Conservation (phyloP, 2,888 invertebrate species). For the Diarsia brunnea region DNA sequence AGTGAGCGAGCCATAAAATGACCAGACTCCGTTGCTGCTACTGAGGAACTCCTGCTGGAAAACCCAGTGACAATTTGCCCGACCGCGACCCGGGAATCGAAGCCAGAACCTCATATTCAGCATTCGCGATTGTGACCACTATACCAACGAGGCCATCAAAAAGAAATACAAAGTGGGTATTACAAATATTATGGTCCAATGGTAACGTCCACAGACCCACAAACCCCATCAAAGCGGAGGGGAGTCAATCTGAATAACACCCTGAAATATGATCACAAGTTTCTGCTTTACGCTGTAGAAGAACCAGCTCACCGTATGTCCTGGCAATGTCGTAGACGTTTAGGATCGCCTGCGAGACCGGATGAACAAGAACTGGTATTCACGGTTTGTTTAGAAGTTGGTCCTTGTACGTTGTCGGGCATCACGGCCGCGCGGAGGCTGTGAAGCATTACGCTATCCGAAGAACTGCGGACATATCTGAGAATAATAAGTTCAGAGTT, state of each 20-base stretch:
- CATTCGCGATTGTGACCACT: no score
- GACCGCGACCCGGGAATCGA: no score
- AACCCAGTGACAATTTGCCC: no score
- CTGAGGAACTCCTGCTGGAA: no score
- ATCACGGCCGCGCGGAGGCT: conserved; percentile 55
- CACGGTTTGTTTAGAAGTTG: not conserved
- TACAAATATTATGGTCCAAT: not conserved
- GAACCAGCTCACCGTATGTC: conserved; percentile 39
- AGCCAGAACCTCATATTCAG: no score
- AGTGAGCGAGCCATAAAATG: no score
- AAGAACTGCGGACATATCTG: conserved; percentile 4
- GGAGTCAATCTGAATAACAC: not conserved
- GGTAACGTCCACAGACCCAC: not conserved
- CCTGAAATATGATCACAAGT: no score
- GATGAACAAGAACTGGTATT: conserved; percentile 9
- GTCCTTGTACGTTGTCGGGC: conserved; percentile 28
- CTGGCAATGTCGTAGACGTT: conserved; percentile 23
- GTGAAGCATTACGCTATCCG: conserved; percentile 29
- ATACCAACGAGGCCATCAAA: no score
- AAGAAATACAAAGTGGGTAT: not conserved
- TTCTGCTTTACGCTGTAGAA: not conserved
- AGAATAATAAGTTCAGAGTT: not conserved
- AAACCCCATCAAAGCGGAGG: not conserved
- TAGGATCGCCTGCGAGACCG: conserved; percentile 48
- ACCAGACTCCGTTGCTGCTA: no score